phyloP scores from a whole-genome alignment of 2,888 invertebrate species.

The Myopa tessellatipennis region DNA sequence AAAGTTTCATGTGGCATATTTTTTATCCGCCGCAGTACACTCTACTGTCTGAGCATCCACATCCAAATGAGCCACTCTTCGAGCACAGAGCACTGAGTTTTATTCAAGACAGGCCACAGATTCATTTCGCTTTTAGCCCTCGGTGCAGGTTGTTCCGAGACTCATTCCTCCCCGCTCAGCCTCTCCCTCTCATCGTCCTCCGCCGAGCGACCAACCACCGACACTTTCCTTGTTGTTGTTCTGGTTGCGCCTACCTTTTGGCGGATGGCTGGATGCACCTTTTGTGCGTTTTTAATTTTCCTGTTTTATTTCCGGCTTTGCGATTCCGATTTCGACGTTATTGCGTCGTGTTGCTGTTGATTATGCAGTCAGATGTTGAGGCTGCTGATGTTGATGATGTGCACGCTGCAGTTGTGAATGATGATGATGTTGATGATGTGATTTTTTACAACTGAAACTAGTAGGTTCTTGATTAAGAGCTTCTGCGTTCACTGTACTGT shows the following conservation, averaged over 20 bases:
- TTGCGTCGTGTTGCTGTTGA: slow-evolving; percentile 53
- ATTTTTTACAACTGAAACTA: slow-evolving; percentile 12
- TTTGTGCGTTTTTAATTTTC: slow-evolving; percentile 68
- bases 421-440: background rate
- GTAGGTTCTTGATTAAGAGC: slow-evolving; percentile 16
- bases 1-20: background rate
- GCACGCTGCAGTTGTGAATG: background rate
- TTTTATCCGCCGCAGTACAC: background rate
- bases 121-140: slow-evolving; percentile 61
- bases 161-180: background rate
- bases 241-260: slow-evolving; percentile 45
- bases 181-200: background rate
- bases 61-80: no score
- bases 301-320: slow-evolving; percentile 68
- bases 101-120: slow-evolving; percentile 39
- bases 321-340: slow-evolving; percentile 66
- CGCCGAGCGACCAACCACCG: background rate
- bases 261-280: slow-evolving; percentile 56
- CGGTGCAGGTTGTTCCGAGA: slow-evolving; percentile 49
- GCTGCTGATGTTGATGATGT: background rate
- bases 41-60: background rate
- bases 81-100: background rate
- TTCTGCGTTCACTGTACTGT: slow-evolving; percentile 26
- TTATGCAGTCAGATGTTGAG: slow-evolving; percentile 26
- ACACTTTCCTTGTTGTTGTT: slow-evolving; percentile 36